phyloP scores from a whole-genome alignment of 2,888 invertebrate genomes.

The Metacarcinus magister region DNA sequence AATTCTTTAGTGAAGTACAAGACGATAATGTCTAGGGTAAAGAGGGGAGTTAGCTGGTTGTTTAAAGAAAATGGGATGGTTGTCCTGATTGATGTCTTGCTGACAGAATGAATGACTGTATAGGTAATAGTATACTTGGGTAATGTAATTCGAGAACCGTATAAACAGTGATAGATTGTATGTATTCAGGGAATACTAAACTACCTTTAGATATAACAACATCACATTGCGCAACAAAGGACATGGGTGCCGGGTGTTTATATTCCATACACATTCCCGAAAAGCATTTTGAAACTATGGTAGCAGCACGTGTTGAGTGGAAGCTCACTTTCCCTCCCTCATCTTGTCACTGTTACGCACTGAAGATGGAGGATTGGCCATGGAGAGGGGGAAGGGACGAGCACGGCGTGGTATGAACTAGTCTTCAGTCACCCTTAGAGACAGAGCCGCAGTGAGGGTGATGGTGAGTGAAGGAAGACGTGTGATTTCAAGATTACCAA shows the following conservation, averaged over 20 bases:
- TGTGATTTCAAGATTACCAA: background rate
- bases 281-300: background rate
- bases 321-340: background rate
- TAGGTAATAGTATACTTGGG: background rate
- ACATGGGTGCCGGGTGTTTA: background rate
- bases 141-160: background rate
- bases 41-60: background rate
- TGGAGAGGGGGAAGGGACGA: background rate
- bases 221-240: background rate
- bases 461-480: background rate
- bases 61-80: background rate
- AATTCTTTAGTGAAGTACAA: background rate
- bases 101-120: background rate
- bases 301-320: background rate
- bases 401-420: background rate
- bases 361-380: background rate
- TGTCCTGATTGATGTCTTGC: background rate
- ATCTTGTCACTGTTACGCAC: background rate
- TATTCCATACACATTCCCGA: background rate
- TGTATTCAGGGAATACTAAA: background rate
- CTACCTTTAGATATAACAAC: background rate
- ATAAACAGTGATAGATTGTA: background rate
- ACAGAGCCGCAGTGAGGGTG: background rate
- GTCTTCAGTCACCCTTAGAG: background rate
- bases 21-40: background rate